A percentile compares a stretch with the other conserved stretches of the same genome.
Evolutionary conservation across 1,140 invertebrate genomes (phyloP).

Genomic region (Drosophila melanica): DNA sequence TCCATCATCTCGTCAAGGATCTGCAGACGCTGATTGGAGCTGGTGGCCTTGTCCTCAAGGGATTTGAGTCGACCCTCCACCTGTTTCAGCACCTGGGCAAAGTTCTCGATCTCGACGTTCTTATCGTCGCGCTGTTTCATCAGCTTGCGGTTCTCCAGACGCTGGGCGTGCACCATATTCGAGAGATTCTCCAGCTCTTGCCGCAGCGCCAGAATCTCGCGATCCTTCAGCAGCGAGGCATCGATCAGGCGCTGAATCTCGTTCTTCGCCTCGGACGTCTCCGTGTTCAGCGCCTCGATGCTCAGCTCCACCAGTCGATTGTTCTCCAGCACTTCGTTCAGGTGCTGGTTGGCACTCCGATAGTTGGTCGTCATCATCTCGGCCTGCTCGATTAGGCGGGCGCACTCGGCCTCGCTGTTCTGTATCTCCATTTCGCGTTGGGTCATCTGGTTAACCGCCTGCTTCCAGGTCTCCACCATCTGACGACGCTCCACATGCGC

Average conservation of each 20-base stretch:
- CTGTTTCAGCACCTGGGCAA: conserved; percentile 41
- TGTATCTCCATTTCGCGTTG: conserved; percentile 76
- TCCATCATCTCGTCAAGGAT: conserved; percentile 80
- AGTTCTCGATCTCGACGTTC: conserved; percentile 44
- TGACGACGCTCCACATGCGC: conserved; percentile 75
- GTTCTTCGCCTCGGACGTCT: conserved; percentile 68
- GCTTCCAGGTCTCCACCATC: conserved; percentile 83
- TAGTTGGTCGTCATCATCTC: conserved; percentile 25
- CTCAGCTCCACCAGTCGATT: conserved; percentile 69
- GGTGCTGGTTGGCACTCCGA: conserved; percentile 42
- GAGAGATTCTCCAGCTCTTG: conserved; percentile 73
- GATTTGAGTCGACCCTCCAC: conserved; percentile 51
- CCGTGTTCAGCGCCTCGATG: conserved; percentile 67
- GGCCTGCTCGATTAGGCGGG: conserved; percentile 24
- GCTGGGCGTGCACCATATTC: conserved; percentile 65
- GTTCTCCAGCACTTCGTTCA: conserved; percentile 68
- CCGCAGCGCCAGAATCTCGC: conserved; percentile 65
- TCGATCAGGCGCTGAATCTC: conserved; percentile 60
- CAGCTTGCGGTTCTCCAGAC: conserved; percentile 68
- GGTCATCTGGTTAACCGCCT: conserved; percentile 78
- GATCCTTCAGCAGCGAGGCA: conserved; percentile 56
- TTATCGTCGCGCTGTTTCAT: conserved; percentile 46
- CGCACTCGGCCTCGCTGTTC: conserved; percentile 51
- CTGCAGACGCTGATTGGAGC: conserved; percentile 68
- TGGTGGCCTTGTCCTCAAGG: conserved; percentile 61